Evolutionary conservation across 2,888 invertebrate genomes (phyloP), one percentile per base, ranked within the genome.

Genomic region (Nasonia oneida): DNA sequence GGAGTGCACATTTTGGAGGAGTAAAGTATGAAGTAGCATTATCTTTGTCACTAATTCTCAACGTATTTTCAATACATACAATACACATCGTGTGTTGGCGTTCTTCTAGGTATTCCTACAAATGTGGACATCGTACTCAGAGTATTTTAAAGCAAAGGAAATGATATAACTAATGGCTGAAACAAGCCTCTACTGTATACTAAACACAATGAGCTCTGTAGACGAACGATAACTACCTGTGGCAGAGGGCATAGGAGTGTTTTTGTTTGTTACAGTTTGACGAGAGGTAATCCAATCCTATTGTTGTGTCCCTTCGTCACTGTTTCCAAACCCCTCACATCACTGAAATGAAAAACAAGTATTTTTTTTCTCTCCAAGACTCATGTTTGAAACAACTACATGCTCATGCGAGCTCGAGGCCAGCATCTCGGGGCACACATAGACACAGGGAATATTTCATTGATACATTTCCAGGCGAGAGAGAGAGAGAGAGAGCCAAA

Each of bases 211-310:
- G 5, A 57, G 77, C 78, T 39, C 39, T 37, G 47, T 14, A 67
- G 39, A 23, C n/a, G 42, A 83, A 67, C 42, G 47, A 77, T 82
- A 64, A 90, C 5, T 88, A 92, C 92, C 91, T 89, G 92, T 92
- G 87, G 91, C 92, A 86, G 92, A 92, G 90, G 92, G 92, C 92
- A 92, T 92, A 90, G 89, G 91, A 90, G 89, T 89, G 87, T 89
- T 89, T 87, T 88, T 89, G 88, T 89, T 87, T 88, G 33, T 79
- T 47, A 85, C 87, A 83, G 86, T 86, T 86, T 87, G 77, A 83
- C 84, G 67, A 87, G 85, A 89, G 88, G 87, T 61, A 86, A 86
- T 86, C 83, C 85, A 84, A 83, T 85, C 77, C 81, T 86, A 87
- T 87, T 87, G 85, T 86, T 82, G 88, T 82, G 88, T 88, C 80